These are phyloP conservation scores for Ptychobarbus kaznakovi DNA, from an alignment of 2,797 vertebrate species.

Conservation along the genomic window DNA sequence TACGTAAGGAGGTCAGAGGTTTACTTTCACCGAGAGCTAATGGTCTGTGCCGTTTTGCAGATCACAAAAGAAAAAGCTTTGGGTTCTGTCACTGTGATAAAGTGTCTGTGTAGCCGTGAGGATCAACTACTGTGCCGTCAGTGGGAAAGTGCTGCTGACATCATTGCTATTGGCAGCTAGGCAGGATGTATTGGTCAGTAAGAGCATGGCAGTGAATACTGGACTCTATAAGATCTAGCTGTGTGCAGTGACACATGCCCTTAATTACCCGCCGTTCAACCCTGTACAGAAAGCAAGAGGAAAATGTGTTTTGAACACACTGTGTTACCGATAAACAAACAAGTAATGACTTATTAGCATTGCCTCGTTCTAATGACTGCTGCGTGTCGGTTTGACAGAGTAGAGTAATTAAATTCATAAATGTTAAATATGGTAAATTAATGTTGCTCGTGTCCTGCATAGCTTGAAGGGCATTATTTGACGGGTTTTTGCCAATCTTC, in stretches of 20 bases:
- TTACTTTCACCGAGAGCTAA: conserved; percentile 23
- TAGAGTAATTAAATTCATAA: conserved; percentile 60
- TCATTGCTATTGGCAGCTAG: conserved; percentile 48
- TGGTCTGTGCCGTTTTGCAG: conserved; percentile 26
- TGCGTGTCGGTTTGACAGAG: conserved; percentile 49
- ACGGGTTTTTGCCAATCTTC: conserved; percentile 44
- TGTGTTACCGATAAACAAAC: conserved; percentile 39
- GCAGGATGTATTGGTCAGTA: conserved; percentile 35
- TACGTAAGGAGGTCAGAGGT: conserved; percentile 22
- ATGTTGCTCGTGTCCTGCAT: conserved; percentile 37
- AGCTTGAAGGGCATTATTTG: conserved; percentile 44
- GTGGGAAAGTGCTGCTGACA: conserved; percentile 25
- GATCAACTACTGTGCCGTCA: conserved; percentile 20
- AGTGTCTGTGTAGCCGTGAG: neutral
- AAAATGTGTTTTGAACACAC: conserved; percentile 25
- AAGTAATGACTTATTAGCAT: conserved; percentile 50
- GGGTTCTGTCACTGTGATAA: conserved; percentile 30
- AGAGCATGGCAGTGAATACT: conserved; percentile 33
- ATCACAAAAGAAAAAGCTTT: conserved; percentile 42
- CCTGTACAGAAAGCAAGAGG: conserved; percentile 27
- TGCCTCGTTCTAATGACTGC: conserved; percentile 37
- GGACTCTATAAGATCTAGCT: conserved; percentile 24
- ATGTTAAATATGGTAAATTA: conserved; percentile 61
- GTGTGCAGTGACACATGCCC: conserved; percentile 43
- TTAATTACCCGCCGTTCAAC: conserved; percentile 47